Base-by-base conservation (phyloP, 37 sponge, comb jelly and placozoan species). In the Ephydatia muelleri region DNA sequence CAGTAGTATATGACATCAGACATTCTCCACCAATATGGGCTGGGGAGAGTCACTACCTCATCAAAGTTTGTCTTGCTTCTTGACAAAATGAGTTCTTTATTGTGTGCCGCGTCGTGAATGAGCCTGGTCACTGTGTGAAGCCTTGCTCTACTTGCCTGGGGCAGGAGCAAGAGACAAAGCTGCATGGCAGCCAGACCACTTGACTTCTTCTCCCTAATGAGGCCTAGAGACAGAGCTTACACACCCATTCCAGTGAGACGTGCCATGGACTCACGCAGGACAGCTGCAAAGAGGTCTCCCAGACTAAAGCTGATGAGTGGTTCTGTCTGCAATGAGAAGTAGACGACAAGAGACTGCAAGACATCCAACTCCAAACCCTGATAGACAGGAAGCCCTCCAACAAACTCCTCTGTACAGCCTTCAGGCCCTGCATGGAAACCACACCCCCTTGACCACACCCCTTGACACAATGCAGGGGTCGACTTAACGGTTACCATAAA, bases 361-460 rank as follows among this genome's bases (percentile, higher is more conserved):
- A 92, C 89, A 43, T 88, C 92, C 8, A 69, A 2, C 35, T 88
- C 88, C 64, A 88, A 87, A 4, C 92, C 92, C 73, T 57, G 47
- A 71, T 87, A 87, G 30, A 78, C 47, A 0, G 92, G 85, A 31
- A 80, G 82, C 35, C 85, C 89, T 65, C 85, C 80, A 13, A 82
- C 75, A 22, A 88, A 30, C 33, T 85, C 89, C 73, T 83, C 76
- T 2, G 69, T 68, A 26, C 83, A 88, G 2, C 80, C 83, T 9
- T 87, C 76, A 14, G 92, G 92, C 84, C 87, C 91, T 91, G 74
- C 25, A 4, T 39, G 35, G 36, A 75, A 36, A 28, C 32, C 30
- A 30, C 30, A 34, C 31, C 31, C 72, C 8, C 30, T 12, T 26
- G 13, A 33, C 25, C 28, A 71, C 32, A 30, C 16, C 11, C 9